Evolutionary conservation across 2,113 vertebrate genomes (phyloP), one percentile per base, ranked within the genome.

Genomic region (Erythrocercus mccallii): DNA sequence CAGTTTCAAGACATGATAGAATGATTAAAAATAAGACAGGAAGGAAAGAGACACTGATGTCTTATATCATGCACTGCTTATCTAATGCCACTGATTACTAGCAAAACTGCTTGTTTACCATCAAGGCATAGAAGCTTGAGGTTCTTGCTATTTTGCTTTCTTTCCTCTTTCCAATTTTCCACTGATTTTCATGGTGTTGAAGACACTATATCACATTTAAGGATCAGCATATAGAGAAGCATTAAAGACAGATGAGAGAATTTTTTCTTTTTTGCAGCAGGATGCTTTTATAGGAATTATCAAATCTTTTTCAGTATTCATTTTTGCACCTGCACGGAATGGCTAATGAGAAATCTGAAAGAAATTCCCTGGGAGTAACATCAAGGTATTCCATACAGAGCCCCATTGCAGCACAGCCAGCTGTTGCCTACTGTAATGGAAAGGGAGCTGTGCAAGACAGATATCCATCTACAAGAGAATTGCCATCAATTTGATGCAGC

Each of bases 361-460:
- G 19, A 72, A 45, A 50, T 86, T 80, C 25, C 54, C 48, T 82
- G 64, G 86, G 17, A 94, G 69, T 56, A 69, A 28, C 53, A 96
- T 38, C 42, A 60, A 90, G 62, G 22, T 65, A 25, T 50, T 90
- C 57, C 24, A 21, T 5, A 22, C 0, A 11, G 81, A 86, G 60
- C 13, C 37, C 42, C 56, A 50, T 22, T 0, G 0, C 65, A 92
- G 40, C 44, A 79, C 53, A 91, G 68, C 37, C 28, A 3, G 72
- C 28, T 77, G 23, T 38, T 93, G 86, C 81, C 84, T 86, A 51
- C 81, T 90, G 65, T 80, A 92, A 88, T 92, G 78, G 88, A 90
- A 96, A 96, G 81, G 83, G 83, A 85, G 44, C 70, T 81, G 40
- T 61, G 47, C 38, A 61, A 88, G 66, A 74, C 9, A 92, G 84